A percentile compares a stretch with the other conserved stretches of the same genome.
phyloP scores from a whole-genome alignment of 2,797 vertebrate genomes.

The Euthynnus affinis region DNA sequence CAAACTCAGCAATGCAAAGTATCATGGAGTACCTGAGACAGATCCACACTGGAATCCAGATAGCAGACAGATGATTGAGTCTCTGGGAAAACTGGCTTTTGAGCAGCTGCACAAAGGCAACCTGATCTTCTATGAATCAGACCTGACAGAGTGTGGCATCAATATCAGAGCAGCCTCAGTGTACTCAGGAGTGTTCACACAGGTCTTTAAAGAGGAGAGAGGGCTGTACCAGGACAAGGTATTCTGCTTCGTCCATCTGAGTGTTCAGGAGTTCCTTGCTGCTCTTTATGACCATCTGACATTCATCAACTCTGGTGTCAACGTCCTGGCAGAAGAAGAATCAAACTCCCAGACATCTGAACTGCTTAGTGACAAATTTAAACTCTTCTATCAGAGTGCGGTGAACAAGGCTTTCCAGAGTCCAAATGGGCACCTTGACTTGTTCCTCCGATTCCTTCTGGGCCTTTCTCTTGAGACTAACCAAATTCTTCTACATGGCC shows the following conservation, averaged over 20 bases:
- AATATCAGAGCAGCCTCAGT: too few relatives aligned
- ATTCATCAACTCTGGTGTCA: not conserved
- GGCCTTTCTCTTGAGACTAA: slow-evolving; percentile 3
- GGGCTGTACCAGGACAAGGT: too few relatives aligned
- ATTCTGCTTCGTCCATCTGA: not conserved
- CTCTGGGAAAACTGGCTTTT: not conserved
- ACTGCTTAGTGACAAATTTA: not conserved
- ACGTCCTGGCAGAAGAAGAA: not conserved
- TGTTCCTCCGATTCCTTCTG: slow-evolving; percentile 9
- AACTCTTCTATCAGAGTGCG: not conserved
- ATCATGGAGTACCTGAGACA: not conserved
- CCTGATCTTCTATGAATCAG: too few relatives aligned
- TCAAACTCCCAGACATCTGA: not conserved
- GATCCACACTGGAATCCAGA: not conserved
- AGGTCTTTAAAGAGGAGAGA: too few relatives aligned
- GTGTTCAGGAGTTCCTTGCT: slow-evolving; percentile 4
- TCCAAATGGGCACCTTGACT: slow-evolving; percentile 14
- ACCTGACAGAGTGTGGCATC: too few relatives aligned
- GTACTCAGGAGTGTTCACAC: too few relatives aligned
- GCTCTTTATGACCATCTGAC: not conserved
- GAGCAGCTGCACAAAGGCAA: too few relatives aligned
- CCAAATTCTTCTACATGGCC: not conserved
- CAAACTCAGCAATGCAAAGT: too few relatives aligned
- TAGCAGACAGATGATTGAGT: too few relatives aligned
- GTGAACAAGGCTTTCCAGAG: slow-evolving; percentile 7